Evolutionary conservation across 2,888 invertebrate species (phyloP).

Genomic region (Lasius platythorax): DNA sequence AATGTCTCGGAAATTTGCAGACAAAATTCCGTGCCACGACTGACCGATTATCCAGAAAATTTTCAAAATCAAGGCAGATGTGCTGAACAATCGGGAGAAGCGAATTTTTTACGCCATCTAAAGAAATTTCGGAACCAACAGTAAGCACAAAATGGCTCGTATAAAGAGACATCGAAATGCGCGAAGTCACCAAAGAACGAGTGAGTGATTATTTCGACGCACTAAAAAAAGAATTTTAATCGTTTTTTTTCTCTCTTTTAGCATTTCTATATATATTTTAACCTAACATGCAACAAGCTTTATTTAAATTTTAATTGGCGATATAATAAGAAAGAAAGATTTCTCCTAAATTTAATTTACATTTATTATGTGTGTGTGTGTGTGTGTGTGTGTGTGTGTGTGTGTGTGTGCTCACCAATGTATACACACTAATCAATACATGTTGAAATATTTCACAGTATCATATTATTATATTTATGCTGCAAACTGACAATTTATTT

Average conservation of each 20-base stretch:
- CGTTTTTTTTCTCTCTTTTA: background rate
- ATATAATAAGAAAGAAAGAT: background rate
- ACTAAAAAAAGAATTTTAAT: background rate
- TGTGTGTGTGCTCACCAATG: too few relatives aligned
- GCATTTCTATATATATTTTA: background rate
- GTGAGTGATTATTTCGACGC: slow-evolving; percentile 61
- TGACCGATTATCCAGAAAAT: slow-evolving; percentile 35
- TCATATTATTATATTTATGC: background rate
- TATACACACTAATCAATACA: background rate
- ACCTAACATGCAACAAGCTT: background rate
- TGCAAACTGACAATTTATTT: background rate
- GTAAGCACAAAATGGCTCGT: slow-evolving; percentile 69
- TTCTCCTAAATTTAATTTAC: background rate
- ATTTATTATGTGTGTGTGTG: background rate
- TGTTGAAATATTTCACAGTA: background rate
- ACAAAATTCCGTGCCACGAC: slow-evolving; percentile 66
- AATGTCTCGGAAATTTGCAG: slow-evolving; percentile 61
- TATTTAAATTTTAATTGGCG: background rate
- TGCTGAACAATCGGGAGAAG: background rate
- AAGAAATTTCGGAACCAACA: slow-evolving; percentile 38
- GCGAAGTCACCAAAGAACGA: slow-evolving; percentile 57
- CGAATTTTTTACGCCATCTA: background rate
- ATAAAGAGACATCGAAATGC: slow-evolving; percentile 56
- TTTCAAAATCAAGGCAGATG: background rate
- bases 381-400: too few relatives aligned